Percentiles rank a stretch among this genome's conserved stretches.
These are phyloP conservation scores for Muntiacus reevesi DNA, from an alignment of 2,113 vertebrate genomes.

Conservation along the genomic window DNA sequence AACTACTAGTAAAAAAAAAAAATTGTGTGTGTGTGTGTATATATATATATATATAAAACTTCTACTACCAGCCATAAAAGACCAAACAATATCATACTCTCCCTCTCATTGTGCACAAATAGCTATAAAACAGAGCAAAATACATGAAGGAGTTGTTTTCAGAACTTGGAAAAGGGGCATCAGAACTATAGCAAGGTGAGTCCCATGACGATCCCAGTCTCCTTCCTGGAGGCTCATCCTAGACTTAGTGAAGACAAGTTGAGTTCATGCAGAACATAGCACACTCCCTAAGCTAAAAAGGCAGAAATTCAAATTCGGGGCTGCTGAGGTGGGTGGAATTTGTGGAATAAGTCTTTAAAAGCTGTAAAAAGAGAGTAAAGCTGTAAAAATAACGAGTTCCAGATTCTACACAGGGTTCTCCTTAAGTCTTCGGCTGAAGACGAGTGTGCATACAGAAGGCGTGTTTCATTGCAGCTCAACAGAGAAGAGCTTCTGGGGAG, in stretches of 20 bases:
- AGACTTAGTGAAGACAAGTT: neutral
- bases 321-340: neutral
- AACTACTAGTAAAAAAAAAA: neutral
- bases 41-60: neutral
- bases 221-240: neutral
- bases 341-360: neutral
- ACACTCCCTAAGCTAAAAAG: neutral
- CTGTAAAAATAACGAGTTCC: neutral
- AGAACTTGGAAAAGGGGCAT: neutral
- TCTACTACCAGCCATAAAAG: neutral
- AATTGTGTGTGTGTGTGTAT: too few species aligned
- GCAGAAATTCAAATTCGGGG: neutral
- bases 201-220: neutral
- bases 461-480: neutral
- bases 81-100: neutral
- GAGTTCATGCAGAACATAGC: neutral
- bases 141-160: neutral
- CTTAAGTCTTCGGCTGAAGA: neutral
- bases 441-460: neutral
- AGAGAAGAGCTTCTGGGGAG: neutral
- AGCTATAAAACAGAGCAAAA: neutral
- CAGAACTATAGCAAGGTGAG: neutral
- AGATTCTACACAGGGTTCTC: neutral
- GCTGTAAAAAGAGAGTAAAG: neutral
- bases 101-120: neutral